Evolutionary conservation across 2,888 invertebrate genomes (phyloP).

Genomic region (Apodemia duryi): DNA sequence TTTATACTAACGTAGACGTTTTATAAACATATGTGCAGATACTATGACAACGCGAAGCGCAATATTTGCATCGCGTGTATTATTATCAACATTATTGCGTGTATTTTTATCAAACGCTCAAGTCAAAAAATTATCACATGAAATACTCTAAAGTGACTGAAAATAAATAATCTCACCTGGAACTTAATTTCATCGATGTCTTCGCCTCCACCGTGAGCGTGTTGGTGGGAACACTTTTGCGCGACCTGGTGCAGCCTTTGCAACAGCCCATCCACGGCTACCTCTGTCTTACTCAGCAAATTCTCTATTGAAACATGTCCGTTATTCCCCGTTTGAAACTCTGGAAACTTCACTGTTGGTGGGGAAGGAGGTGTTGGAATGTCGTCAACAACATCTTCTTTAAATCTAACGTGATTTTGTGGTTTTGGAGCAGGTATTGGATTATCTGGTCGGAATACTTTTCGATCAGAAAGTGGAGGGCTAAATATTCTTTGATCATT

Average conservation of each 20-base stretch:
- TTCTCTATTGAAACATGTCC: conserved; percentile 80
- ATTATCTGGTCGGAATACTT: conserved; percentile 49
- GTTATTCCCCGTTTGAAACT: conserved; percentile 66
- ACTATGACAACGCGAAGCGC: too few species aligned
- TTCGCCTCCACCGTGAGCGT: conserved; percentile 86
- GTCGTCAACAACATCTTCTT: conserved; percentile 65
- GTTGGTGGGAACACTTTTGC: conserved; percentile 85
- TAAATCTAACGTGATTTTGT: conserved; percentile 71
- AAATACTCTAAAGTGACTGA: neutral
- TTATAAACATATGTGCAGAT: too few species aligned
- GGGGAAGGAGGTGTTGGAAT: conserved; percentile 72
- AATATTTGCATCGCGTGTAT: too few species aligned
- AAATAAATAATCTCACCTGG: conserved; percentile 64
- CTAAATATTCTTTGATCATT: conserved; percentile 56
- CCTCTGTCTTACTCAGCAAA: conserved; percentile 83
- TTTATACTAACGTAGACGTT: too few species aligned
- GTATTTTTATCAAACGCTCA: too few species aligned
- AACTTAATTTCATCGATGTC: conserved; percentile 88
- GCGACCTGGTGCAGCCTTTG: conserved; percentile 85
- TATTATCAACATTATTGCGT: too few species aligned
- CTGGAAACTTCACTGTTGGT: conserved; percentile 61
- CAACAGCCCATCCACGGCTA: conserved; percentile 83
- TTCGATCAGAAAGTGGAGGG: conserved; percentile 57
- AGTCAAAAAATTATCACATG: too few species aligned
- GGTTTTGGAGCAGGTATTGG: conserved; percentile 59